Evolutionary conservation across 2,113 vertebrate genomes (phyloP).

Genomic region (Chiloscyllium plagiosum): DNA sequence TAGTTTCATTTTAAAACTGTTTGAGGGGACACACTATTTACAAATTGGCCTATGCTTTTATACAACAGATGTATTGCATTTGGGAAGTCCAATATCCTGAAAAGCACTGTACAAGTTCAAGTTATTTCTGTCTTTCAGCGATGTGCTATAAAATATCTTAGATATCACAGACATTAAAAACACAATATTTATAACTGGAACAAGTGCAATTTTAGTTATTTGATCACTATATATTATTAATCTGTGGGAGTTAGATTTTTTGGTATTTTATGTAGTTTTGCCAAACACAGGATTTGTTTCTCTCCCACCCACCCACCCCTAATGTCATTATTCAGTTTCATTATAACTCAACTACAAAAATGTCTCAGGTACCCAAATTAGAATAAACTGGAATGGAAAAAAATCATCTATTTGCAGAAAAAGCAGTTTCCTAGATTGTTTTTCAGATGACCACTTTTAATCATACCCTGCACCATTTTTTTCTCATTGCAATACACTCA

Average conservation of each 20-base stretch:
- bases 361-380: neutral
- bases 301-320: neutral
- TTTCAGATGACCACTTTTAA: neutral
- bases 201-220: neutral
- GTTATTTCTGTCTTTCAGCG: neutral
- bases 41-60: neutral
- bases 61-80: neutral
- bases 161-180: neutral
- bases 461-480: neutral
- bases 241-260: neutral
- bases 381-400: neutral
- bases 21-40: neutral
- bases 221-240: neutral
- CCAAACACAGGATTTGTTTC: neutral
- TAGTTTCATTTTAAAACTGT: neutral
- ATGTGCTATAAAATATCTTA: neutral
- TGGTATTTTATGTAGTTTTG: neutral
- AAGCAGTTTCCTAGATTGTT: neutral
- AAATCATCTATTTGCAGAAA: neutral
- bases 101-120: neutral
- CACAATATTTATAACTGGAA: neutral
- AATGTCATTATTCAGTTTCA: neutral
- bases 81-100: neutral
- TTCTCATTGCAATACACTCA: neutral
- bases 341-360: neutral